A percentile compares a stretch with the other conserved stretches of the same genome.
These are phyloP conservation scores for Enteromius argenteus DNA, from an alignment of 2,797 vertebrate species.

Conservation along the genomic window DNA sequence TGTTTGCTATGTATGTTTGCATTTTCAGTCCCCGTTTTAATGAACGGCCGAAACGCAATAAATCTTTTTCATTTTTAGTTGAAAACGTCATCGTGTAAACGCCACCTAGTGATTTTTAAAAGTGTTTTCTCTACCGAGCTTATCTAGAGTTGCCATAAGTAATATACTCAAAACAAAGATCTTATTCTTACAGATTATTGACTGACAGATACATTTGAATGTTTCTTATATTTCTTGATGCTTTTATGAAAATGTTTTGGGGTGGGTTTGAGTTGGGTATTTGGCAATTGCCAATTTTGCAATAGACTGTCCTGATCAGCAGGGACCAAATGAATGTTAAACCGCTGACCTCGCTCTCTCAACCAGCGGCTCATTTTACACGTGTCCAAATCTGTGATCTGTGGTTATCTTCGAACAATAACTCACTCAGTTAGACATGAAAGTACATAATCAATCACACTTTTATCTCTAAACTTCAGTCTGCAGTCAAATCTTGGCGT, in stretches of 20 bases:
- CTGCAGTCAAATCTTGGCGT: conserved; percentile 31
- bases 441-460: conserved; percentile 27
- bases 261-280: conserved; percentile 55
- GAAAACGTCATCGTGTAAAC: not conserved
- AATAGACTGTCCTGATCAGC: conserved; percentile 76
- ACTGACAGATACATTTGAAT: conserved; percentile 54
- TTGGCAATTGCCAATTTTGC: conserved; percentile 72
- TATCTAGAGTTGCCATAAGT: not conserved
- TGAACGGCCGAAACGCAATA: not conserved
- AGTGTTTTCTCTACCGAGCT: not conserved
- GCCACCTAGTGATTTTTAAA: not conserved
- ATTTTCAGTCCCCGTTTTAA: not conserved
- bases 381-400: conserved; percentile 51
- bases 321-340: conserved; percentile 80
- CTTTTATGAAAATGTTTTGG: conserved; percentile 68
- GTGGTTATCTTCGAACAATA: conserved; percentile 64
- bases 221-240: conserved; percentile 41
- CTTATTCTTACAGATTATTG: conserved; percentile 16
- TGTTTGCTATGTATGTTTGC: not conserved
- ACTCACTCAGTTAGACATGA: conserved; percentile 28
- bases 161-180: conserved; percentile 14
- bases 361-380: conserved; percentile 66
- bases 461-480: conserved; percentile 41
- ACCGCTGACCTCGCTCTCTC: conserved; percentile 64
- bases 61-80: not conserved